Evolutionary conservation across 1,140 invertebrate species (phyloP), one percentile per base, ranked within the genome.

Genomic region (Bombus impatiens): DNA sequence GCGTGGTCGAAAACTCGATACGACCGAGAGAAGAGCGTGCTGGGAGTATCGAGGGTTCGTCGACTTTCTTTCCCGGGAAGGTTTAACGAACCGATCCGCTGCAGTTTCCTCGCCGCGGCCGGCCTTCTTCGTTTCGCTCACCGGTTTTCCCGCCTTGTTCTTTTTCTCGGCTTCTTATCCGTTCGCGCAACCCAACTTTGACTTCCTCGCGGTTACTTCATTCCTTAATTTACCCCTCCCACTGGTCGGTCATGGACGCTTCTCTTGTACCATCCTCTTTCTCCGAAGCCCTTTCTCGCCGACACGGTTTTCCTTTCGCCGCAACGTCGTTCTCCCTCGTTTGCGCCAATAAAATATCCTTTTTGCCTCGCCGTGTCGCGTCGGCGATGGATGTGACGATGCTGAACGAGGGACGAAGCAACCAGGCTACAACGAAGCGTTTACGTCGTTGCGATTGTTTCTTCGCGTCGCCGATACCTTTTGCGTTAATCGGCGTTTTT

Each of bases 41-140:
- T 15, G 18, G 1, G 37, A 35, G 59, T 78, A 84, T 78, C 74
- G 77, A 72, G 40, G 10, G 32, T 25, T 79, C 47, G 57, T 32
- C 40, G 68, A 74, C 67, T 80, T 85, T 84, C 84, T 90, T 88
- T 79, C 81, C 70, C 67, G 65, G 25, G 25, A 62, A 88, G 87
- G 81, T 90, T 90, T 90, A 90, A 90, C 89, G 89, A 90, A 90
- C 89, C 89, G 89, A 90, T 88, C 68, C 78, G 65, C 68, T 81
- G 44, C 80, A 84, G 87, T 90, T 86, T 86, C 75, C 88, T 88
- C 79, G 76, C 74, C 42, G n/a, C 42, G 59, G 35, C 72, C 47
- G 42, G 86, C 71, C 78, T 89, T 81, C 86, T 84, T 86, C 77
- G 25, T 67, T 44, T 28, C 40, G 37, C 32, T 53, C 78, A 71